Base-by-base conservation (phyloP, 1,140 invertebrate species). In the Calephelis virginiensis region DNA sequence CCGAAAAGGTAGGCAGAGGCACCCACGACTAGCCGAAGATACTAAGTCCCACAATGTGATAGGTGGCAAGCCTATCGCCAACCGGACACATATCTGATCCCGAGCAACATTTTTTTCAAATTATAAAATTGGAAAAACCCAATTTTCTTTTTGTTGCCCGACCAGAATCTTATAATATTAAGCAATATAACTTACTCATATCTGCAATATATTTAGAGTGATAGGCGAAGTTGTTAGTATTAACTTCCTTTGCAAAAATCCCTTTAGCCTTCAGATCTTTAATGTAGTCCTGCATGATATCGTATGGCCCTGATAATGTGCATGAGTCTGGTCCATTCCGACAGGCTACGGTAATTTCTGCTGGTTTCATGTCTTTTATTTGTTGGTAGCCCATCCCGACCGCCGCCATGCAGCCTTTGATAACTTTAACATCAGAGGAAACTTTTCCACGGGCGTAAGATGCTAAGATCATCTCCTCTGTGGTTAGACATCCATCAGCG, bases 401-500 rank as follows among this genome's bases (percentile, higher is more conserved):
- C 12, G 73, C 73, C 7, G 70, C 73, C 73, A 74, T 74, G 8
- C 70, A 74, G n/a, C 73, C 73, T 40, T 48, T 66, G 13, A 72
- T 72, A 12, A 75, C 70, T 11, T 68, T 66, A 11, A 68, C 72
- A 48, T 75, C 68, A 8, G 70, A n/a, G 12, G 70, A 74, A 0
- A 74, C 73, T 1, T 69, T 63, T n/a, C 71, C 71, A 8, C 71
- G 71, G 45, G 61, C 67, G 64, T 72, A 75, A 6, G 96, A 94
- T 47, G 95, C 92, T n/a, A 97, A 76, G 59, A 97, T 94, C 82
- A 95, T 95, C 89, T 98, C 94, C 80, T 97, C 95, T 9, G 94
- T 92, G 8, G 95, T 96, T 38, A 97, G 90, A 61, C 94, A 95
- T 5, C 95, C 96, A 90, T 97, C 97, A 59, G 95, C 96, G 90